Evolutionary conservation across 2,888 invertebrate genomes (phyloP), one percentile per base, ranked within the genome.

Genomic region (Scaptomyza caliginosa): DNA sequence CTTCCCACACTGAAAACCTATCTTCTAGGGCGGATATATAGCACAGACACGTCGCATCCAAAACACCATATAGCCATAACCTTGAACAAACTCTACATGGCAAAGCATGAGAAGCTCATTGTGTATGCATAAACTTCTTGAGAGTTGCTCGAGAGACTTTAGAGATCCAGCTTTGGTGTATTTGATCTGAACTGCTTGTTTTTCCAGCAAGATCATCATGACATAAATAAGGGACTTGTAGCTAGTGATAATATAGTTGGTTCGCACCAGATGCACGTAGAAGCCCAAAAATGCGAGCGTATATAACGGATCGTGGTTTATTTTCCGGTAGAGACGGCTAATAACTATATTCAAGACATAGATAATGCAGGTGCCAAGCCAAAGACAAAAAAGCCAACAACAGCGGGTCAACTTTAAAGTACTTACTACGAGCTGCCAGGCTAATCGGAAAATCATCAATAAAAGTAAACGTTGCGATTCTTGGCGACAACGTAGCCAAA

Each of bases 41-140:
- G 1, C 4, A 30, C 30, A 60, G 7, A 60, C 7, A 26, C 3
- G 26, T 26, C 8, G 26, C 26, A 26, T 26, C 26, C 10, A 26
- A 3, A 26, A 26, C 26, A 10, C 26, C 26, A 24, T 39, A 19
- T 3, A 52, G 4, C 68, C 68, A 30, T 40, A 67, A 4, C 21
- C 32, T 1, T 59, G n/a, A 6, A 50, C n/a, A 7, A 68, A 30
- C 7, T 67, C 49, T 2, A 59, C 68, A 1, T 45, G 17, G 4
- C 67, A 68, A 2, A 67, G 3, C 26, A 60, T 8, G 8, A 67
- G 5, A 5, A 68, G 4, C 10, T 60, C 43, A 23, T 67, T 49
- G 7, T 59, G 45, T 11, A 55, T 19, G 11, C 49, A 8, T 10
- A 67, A 36, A 24, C 38, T 45, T 0, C 6, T 21, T 0, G 45